Conservation (phyloP, 2,888 invertebrate species). For the Eupithecia exiguata region DNA sequence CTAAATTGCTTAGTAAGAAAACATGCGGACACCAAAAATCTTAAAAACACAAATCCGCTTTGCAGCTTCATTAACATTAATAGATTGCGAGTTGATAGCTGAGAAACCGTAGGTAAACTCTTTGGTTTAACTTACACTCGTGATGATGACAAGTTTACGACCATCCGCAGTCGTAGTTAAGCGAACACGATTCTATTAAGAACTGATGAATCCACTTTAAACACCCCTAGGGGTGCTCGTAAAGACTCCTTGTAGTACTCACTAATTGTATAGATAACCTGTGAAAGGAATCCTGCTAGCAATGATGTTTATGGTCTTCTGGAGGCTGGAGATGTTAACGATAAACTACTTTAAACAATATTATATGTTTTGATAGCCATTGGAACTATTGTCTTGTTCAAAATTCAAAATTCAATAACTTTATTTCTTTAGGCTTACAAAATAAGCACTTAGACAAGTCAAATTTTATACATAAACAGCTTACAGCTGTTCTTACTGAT, state of each 20-base stretch:
- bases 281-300: constrained; percentile 8
- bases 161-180: constrained; percentile 29
- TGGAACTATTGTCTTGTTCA: not conserved
- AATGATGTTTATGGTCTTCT: constrained; percentile 7
- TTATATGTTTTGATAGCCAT: constrained; percentile 2
- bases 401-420: no score
- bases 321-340: constrained; percentile 1
- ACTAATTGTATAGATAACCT: constrained; percentile 33
- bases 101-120: not conserved
- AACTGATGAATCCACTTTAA: constrained; percentile 32
- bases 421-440: no score
- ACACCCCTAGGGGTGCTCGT: constrained; percentile 38
- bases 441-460: no score
- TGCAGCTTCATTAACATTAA: not conserved
- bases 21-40: not conserved
- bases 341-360: not conserved
- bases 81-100: not conserved
- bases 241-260: constrained; percentile 34
- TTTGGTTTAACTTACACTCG: constrained; percentile 20
- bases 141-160: constrained; percentile 35
- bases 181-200: constrained; percentile 42
- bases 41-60: not conserved
- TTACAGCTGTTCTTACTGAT: not conserved
- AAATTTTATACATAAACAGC: no score
- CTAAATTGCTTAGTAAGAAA: not conserved